Percentiles rank a stretch among this genome's conserved stretches.
phyloP scores from a whole-genome alignment of 2,113 vertebrate species.

The Mystacornis crossleyi region DNA sequence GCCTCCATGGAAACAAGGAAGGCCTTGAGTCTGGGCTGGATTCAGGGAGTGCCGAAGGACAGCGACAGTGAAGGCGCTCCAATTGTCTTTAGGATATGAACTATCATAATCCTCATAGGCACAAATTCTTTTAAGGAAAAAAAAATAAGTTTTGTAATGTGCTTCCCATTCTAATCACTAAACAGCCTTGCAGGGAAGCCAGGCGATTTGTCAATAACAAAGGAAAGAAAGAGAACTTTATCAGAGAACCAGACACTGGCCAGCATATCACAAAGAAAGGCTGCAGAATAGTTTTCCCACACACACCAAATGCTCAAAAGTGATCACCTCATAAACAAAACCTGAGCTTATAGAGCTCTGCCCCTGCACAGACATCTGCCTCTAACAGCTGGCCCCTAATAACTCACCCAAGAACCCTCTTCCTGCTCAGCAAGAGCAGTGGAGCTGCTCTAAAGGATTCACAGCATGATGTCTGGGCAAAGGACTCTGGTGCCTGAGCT shows the following conservation, averaged over 20 bases:
- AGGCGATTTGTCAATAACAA: background rate
- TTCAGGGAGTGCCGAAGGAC: slow-evolving; percentile 30
- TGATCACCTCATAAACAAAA: background rate
- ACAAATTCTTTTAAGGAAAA: background rate
- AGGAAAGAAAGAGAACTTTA: background rate
- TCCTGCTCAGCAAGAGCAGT: background rate
- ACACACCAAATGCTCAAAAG: background rate
- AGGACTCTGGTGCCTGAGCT: background rate
- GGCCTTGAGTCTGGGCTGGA: background rate
- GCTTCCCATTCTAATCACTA: background rate
- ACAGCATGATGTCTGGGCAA: background rate
- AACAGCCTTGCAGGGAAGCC: background rate
- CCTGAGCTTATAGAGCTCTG: background rate
- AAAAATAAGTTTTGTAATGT: background rate
- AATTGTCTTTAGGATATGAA: background rate
- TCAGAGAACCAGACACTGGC: background rate
- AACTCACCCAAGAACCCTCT: background rate
- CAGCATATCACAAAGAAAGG: background rate
- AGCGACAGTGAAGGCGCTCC: slow-evolving; percentile 12
- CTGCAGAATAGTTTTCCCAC: background rate
- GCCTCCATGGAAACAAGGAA: slow-evolving; percentile 64
- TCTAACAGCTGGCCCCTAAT: background rate
- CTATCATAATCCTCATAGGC: background rate
- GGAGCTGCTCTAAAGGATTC: background rate
- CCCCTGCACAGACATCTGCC: slow-evolving; percentile 17